Conservation (phyloP, 2,797 vertebrate genomes). For the Pelobates cultripes region DNA sequence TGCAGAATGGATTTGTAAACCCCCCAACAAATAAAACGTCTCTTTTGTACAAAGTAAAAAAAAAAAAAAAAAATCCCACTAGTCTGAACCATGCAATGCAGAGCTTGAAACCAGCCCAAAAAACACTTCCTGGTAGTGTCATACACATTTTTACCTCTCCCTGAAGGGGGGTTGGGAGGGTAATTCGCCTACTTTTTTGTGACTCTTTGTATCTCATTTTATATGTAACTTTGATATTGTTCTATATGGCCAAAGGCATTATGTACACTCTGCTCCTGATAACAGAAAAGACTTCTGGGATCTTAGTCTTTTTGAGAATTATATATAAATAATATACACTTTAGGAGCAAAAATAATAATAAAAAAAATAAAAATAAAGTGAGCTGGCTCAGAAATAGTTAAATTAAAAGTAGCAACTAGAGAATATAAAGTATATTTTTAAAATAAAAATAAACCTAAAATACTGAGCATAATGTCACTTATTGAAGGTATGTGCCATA, state of each 20-base stretch:
- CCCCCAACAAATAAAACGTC: background rate
- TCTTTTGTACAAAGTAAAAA: background rate
- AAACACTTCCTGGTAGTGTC: slow-evolving; percentile 18
- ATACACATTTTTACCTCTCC: background rate
- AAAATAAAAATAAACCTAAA: slow-evolving; percentile 48
- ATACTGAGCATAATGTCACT: slow-evolving; percentile 76
- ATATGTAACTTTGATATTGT: slow-evolving; percentile 26
- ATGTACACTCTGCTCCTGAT: slow-evolving; percentile 56
- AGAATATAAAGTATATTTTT: slow-evolving; percentile 72
- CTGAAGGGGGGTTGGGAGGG: background rate
- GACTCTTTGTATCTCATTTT: slow-evolving; percentile 18
- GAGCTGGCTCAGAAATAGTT: slow-evolving; percentile 90
- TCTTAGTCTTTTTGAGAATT: slow-evolving; percentile 67
- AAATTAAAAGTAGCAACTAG: slow-evolving; percentile 71
- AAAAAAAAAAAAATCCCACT: too few relatives aligned
- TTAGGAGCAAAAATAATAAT: slow-evolving; percentile 25
- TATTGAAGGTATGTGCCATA: slow-evolving; percentile 88
- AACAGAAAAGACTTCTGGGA: slow-evolving; percentile 61
- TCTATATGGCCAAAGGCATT: slow-evolving; percentile 58
- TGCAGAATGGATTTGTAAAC: background rate
- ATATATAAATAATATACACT: slow-evolving; percentile 15
- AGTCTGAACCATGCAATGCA: background rate
- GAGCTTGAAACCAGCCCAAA: background rate
- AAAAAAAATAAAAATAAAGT: slow-evolving; percentile 74
- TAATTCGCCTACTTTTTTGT: slow-evolving; percentile 4